These are phyloP conservation scores for Habroteleia sp. DNA, from an alignment of 2,888 invertebrate species.

Conservation along the genomic window DNA sequence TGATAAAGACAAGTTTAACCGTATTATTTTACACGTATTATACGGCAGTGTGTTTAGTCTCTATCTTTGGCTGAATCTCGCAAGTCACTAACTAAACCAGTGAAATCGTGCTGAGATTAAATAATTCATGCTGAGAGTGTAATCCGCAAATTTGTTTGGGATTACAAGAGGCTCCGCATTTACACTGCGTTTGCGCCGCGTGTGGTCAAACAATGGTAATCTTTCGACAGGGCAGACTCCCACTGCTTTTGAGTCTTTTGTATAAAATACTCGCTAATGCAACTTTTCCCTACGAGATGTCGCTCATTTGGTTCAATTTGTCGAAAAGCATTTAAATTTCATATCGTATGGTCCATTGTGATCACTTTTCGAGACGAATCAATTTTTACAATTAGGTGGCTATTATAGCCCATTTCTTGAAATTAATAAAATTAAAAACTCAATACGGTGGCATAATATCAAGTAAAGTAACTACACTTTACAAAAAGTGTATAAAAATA, in stretches of 20 bases:
- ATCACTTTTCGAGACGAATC: no score
- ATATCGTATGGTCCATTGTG: no score
- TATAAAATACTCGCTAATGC: slow-evolving; percentile 55
- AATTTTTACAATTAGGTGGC: no score
- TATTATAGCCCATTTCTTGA: no score
- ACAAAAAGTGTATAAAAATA: no score
- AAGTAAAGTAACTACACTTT: no score
- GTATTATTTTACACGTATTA: slow-evolving; percentile 49
- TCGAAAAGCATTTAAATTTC: slow-evolving; percentile 25
- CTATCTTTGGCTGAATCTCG: slow-evolving; percentile 64
- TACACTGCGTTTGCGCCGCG: slow-evolving; percentile 70
- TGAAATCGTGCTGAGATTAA: slow-evolving; percentile 76
- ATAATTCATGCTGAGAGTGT: slow-evolving; percentile 79
- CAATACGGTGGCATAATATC: no score
- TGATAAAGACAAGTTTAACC: slow-evolving; percentile 53
- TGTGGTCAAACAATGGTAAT: slow-evolving; percentile 76
- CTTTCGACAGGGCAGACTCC: slow-evolving; percentile 67
- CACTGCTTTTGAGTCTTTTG: slow-evolving; percentile 67
- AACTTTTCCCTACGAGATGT: slow-evolving; percentile 44
- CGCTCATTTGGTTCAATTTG: slow-evolving; percentile 34
- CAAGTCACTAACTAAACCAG: slow-evolving; percentile 75
- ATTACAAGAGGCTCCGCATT: slow-evolving; percentile 72
- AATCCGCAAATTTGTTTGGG: slow-evolving; percentile 80
- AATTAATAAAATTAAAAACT: no score
- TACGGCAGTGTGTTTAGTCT: slow-evolving; percentile 33